Conservation (phyloP, 1,140 invertebrate genomes). For the Vanessa atalanta region DNA sequence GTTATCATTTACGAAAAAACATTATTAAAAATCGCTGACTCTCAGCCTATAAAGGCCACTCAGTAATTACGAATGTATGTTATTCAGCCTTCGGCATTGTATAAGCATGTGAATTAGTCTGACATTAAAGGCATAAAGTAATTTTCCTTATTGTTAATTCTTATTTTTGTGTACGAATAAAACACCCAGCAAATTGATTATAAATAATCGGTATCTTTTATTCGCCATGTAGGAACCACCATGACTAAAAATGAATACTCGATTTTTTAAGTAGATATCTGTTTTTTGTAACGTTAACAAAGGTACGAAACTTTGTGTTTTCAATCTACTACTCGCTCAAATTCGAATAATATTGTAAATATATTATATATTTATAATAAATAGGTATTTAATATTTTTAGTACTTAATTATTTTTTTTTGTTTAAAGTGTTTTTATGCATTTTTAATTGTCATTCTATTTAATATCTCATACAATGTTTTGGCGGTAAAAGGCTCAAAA, state of each 20-base stretch:
- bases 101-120: conserved; percentile 29
- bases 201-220: conserved; percentile 6
- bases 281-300: neutral
- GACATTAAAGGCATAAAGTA: conserved; percentile 29
- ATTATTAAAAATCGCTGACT: conserved; percentile 11
- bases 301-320: neutral
- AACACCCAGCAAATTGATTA: conserved; percentile 5
- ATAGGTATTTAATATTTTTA: too few species aligned
- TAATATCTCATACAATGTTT: neutral
- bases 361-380: too few species aligned
- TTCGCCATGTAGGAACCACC: neutral
- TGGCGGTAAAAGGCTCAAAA: neutral
- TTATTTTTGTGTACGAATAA: conserved; percentile 16
- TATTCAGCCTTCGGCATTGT: conserved; percentile 14
- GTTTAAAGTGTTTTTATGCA: too few species aligned
- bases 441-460: too few species aligned
- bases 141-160: conserved; percentile 29
- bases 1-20: neutral
- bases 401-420: too few species aligned
- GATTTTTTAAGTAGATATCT: neutral
- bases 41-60: conserved; percentile 30
- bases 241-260: neutral
- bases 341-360: too few species aligned
- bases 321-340: too few species aligned
- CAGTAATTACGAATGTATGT: conserved; percentile 31